Base-by-base conservation (phyloP, 2,888 invertebrate genomes). In the Leptogaster cylindrica region DNA sequence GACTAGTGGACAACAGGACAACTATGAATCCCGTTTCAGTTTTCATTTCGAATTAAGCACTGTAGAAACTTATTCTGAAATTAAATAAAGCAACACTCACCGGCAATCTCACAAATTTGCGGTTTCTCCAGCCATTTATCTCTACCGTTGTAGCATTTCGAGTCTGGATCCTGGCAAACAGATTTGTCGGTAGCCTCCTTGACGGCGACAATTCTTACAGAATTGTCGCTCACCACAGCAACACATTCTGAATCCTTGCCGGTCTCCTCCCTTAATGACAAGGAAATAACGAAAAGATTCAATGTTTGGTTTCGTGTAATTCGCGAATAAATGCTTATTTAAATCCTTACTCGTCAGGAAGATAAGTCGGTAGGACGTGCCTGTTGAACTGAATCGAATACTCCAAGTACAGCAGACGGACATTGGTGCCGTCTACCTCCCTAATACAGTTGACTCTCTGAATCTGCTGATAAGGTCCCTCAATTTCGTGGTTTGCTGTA, bases 401-500 rank as follows among this genome's bases (percentile, higher is more conserved):
- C 69, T 85, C 85, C 68, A 92, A 78, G 75, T 88, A 88, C 52
- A 92, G 78, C 20, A 93, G 76, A 2, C 84, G 76, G 0, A 87
- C 84, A 76, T 88, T 86, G 12, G 86, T 86, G 25, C 82, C 80
- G 28, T 84, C 82, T 10, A 91, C 78, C 2, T 78, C 77, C 71
- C 84, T 84, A 3, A 86, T 83, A 27, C 84, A 84, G 70, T 88
- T 84, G 2, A 93, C 83, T 65, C 83, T 80, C 27, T 84, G 81
- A n/a, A 86, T 83, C 82, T 91, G 88, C 76, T 93, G 91, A 75
- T 88, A 85, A 3, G 89, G 87, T 39, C 90, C 88, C 68, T 82
- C 82, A 3, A 86, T 82, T 51, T 83, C 79, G 33, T 84, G 78
- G 69, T 88, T 81, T 0, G 85, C 83, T 75, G 85, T 85, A 12